A percentile compares a stretch with the other conserved stretches of the same genome.
Conservation (phyloP, 2,888 invertebrate species). For the Rhingia campestris region DNA sequence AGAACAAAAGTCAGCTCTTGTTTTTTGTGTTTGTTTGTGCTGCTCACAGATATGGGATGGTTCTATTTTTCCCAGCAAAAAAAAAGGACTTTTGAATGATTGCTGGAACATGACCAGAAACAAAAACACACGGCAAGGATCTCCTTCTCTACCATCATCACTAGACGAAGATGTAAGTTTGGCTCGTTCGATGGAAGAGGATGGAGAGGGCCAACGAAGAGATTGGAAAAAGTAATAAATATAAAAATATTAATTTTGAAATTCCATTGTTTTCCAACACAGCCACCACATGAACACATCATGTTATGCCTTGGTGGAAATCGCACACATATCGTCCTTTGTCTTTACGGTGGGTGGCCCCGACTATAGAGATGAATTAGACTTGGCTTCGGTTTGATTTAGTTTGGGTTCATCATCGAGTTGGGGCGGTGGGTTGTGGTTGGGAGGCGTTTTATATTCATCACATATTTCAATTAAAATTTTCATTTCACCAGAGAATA, state of each 20-base stretch:
- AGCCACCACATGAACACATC: not conserved
- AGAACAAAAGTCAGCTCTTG: conserved; percentile 68
- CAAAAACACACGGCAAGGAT: conserved; percentile 49
- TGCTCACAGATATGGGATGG: conserved; percentile 47
- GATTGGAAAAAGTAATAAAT: conserved; percentile 72
- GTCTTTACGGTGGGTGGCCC: conserved; percentile 52
- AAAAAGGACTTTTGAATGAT: conserved; percentile 56
- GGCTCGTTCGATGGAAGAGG: not conserved
- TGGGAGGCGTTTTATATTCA: conserved; percentile 70
- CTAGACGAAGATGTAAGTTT: not conserved
- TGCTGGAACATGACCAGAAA: conserved; percentile 28
- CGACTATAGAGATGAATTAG: conserved; percentile 49
- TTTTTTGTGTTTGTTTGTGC: conserved; percentile 24
- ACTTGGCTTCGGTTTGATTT: conserved; percentile 65
- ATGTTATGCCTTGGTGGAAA: conserved; percentile 16
- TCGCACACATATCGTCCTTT: conserved; percentile 48
- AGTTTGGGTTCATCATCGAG: conserved; percentile 60
- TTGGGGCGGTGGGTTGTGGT: not conserved
- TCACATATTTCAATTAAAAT: conserved; percentile 74
- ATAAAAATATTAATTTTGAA: conserved; percentile 71
- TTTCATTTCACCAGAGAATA: conserved; percentile 71
- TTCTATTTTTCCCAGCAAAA: not conserved
- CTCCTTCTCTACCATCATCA: conserved; percentile 14
- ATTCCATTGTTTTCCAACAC: conserved; percentile 69
- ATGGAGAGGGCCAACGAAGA: conserved; percentile 1